Conservation (phyloP, 2,113 vertebrate genomes). For the Fulica atra region DNA sequence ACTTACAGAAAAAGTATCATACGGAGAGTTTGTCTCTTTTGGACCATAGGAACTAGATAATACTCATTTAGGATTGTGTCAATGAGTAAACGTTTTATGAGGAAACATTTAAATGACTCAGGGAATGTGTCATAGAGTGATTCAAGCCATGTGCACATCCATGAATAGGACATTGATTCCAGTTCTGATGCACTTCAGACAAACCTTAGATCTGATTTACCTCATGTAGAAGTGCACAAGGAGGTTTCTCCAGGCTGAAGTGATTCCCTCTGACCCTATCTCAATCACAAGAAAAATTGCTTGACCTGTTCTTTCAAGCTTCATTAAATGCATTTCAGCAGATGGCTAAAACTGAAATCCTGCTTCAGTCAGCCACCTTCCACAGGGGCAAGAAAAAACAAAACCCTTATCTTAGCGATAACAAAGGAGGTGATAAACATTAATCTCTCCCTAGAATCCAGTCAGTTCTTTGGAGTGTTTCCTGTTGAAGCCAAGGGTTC, state of each 20-base stretch:
- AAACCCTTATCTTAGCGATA: neutral
- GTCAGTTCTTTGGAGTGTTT: neutral
- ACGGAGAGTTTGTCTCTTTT: neutral
- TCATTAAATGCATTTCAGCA: neutral
- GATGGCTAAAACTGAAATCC: neutral
- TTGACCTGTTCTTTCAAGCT: neutral
- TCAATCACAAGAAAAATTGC: neutral
- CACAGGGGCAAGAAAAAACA: neutral
- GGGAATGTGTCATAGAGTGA: neutral
- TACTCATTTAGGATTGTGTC: neutral
- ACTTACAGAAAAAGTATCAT: neutral
- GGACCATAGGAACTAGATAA: neutral
- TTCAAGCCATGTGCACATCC: neutral
- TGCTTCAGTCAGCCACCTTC: neutral
- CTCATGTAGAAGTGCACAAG: neutral
- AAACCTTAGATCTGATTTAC: neutral
- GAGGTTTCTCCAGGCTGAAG: neutral
- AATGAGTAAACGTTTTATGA: neutral
- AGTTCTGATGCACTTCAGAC: neutral
- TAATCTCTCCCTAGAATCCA: neutral
- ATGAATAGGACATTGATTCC: neutral
- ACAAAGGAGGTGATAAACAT: neutral
- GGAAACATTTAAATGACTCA: neutral
- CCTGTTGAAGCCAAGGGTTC: neutral
- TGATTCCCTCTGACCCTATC: neutral